Conservation (phyloP, 2,113 vertebrate genomes). For the Heterocephalus glaber region DNA sequence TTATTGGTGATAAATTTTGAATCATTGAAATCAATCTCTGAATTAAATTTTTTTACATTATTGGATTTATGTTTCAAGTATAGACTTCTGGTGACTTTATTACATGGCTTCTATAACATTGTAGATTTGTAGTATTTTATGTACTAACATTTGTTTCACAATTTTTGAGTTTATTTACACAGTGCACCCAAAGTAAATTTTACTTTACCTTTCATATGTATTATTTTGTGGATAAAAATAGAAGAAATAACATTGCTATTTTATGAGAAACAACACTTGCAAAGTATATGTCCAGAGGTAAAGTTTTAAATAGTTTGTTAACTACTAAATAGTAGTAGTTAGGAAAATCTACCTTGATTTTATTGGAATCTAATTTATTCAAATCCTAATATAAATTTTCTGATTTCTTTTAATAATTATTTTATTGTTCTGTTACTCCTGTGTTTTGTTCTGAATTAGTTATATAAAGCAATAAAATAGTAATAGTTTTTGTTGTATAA, state of each 20-base stretch:
- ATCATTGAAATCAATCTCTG: neutral
- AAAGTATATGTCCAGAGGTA: neutral
- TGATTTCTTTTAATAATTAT: neutral
- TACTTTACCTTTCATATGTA: constrained; percentile 46
- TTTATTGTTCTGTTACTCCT: constrained; percentile 31
- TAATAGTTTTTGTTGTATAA: neutral
- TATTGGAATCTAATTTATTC: constrained; percentile 12
- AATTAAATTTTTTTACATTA: neutral
- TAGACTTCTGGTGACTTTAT: constrained; percentile 36
- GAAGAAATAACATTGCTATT: constrained; percentile 7
- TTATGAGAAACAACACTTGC: neutral
- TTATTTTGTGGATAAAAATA: constrained; percentile 21
- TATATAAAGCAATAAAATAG: neutral
- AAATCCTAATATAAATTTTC: constrained; percentile 49
- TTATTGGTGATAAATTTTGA: neutral
- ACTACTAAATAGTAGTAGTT: neutral
- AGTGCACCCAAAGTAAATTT: constrained; percentile 16
- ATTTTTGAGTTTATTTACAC: constrained; percentile 35
- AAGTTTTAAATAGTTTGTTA: constrained; percentile 40
- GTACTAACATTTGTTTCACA: neutral
- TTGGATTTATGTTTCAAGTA: neutral
- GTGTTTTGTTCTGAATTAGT: constrained; percentile 43
- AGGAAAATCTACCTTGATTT: constrained; percentile 38
- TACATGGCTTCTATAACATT: neutral
- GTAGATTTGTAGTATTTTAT: neutral